Conservation (phyloP, 2,113 vertebrate genomes). For the Triplophysa tibetana region DNA sequence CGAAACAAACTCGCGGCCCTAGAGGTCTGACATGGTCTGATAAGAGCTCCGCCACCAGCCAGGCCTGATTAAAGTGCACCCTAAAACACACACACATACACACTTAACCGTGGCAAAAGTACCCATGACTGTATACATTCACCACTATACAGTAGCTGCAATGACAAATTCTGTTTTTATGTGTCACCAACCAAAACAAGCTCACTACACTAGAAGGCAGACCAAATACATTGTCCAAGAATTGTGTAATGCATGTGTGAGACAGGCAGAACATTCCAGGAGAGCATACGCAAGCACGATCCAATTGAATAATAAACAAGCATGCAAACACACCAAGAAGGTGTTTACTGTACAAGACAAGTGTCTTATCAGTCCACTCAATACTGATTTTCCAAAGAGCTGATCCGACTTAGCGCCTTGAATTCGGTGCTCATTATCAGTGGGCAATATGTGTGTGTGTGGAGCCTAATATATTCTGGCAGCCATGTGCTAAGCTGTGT, state of each 20-base stretch:
- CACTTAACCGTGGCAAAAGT: no score
- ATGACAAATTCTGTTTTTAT: background rate
- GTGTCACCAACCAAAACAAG: conserved; percentile 2
- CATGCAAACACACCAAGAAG: conserved; percentile 22
- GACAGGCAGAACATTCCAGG: conserved; percentile 5
- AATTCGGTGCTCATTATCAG: conserved; percentile 50
- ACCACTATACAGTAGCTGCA: background rate
- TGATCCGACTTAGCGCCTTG: conserved; percentile 44
- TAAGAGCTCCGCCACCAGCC: conserved; percentile 55
- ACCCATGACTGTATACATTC: conserved; percentile 1
- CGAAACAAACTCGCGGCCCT: conserved; percentile 55
- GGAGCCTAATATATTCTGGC: conserved; percentile 51
- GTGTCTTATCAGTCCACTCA: conserved; percentile 19
- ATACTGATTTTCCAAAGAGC: conserved; percentile 36
- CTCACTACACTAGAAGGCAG: background rate
- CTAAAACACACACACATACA: conserved; percentile 24
- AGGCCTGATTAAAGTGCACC: conserved; percentile 57
- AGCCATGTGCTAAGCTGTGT: conserved; percentile 43
- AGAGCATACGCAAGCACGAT: conserved; percentile 5
- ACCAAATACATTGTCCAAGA: conserved; percentile 2
- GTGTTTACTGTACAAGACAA: conserved; percentile 34
- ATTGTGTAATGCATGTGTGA: background rate
- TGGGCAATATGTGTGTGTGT: conserved; percentile 11
- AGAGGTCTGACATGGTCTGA: conserved; percentile 58
- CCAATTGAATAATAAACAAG: conserved; percentile 21